Conservation (phyloP, 2,113 vertebrate genomes). For the Alectura lathami region DNA sequence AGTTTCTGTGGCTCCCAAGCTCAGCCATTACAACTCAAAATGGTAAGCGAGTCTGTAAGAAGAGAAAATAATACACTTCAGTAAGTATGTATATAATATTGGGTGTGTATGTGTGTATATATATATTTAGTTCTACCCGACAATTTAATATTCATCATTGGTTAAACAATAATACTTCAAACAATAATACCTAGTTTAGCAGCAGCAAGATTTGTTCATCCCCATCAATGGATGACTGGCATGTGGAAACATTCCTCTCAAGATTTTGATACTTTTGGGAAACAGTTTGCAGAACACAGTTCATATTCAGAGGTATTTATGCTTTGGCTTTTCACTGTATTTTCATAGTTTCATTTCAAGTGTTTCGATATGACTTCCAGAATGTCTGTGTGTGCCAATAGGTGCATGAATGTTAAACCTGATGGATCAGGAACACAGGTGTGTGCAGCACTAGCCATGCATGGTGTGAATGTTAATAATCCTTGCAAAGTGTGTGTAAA, state of each 20-base stretch:
- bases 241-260: background rate
- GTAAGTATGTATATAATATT: background rate
- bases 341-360: no score
- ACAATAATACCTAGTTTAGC: background rate
- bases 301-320: background rate
- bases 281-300: background rate
- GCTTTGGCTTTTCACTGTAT: background rate
- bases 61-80: background rate
- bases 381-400: background rate
- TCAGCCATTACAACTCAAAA: background rate
- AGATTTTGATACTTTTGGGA: background rate
- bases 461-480: background rate
- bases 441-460: rapidly evolving
- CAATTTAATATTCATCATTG: background rate
- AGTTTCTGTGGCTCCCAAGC: background rate
- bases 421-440: background rate
- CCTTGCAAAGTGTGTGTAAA: background rate
- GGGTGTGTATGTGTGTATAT: background rate
- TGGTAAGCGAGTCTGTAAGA: background rate
- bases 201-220: background rate
- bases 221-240: background rate
- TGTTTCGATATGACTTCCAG: background rate
- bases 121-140: background rate
- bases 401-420: background rate
- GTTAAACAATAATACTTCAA: background rate